Evolutionary conservation across 2,888 invertebrate genomes (phyloP).

Genomic region (Drosophila cognata): DNA sequence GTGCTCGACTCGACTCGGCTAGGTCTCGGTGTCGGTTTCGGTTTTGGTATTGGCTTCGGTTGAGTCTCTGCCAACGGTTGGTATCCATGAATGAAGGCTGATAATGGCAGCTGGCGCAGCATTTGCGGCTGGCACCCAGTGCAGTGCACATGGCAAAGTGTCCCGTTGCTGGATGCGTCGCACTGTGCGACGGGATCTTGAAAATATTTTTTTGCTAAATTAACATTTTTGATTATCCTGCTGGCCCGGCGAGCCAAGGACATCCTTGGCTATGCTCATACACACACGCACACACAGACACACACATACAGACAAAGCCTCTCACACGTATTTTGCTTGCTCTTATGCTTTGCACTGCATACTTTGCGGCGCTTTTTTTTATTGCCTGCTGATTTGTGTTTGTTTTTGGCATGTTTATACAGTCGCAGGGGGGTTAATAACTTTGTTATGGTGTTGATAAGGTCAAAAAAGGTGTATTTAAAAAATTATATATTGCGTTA

Average conservation of each 20-base stretch:
- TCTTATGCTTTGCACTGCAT: slow-evolving; percentile 30
- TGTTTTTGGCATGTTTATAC: slow-evolving; percentile 38
- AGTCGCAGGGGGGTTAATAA: slow-evolving; percentile 37
- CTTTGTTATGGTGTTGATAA: slow-evolving; percentile 25
- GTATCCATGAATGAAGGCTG: slow-evolving; percentile 79
- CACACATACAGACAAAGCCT: slow-evolving; percentile 3
- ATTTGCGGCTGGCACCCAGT: slow-evolving; percentile 61
- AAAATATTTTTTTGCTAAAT: slow-evolving; percentile 52
- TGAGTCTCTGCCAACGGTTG: slow-evolving; percentile 46
- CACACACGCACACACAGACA: slow-evolving; percentile 3
- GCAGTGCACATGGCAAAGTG: slow-evolving; percentile 52
- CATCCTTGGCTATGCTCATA: slow-evolving; percentile 37
- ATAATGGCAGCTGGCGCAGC: slow-evolving; percentile 61
- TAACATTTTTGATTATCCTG: slow-evolving; percentile 74
- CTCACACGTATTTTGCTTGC: slow-evolving; percentile 6
- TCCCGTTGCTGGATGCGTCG: slow-evolving; percentile 34
- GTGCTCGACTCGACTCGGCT: slow-evolving; percentile 24
- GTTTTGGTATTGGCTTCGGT: slow-evolving; percentile 2
- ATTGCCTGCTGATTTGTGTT: slow-evolving; percentile 46
- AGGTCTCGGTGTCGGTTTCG: not conserved
- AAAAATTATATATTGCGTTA: not conserved
- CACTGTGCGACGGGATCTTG: slow-evolving; percentile 52
- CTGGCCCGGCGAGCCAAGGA: slow-evolving; percentile 14
- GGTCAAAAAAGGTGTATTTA: slow-evolving; percentile 1
- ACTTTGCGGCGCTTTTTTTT: slow-evolving; percentile 44